A percentile compares a stretch with the other conserved stretches of the same genome.
These are phyloP conservation scores for Chaetodon trifasciatus DNA, from an alignment of 2,797 vertebrate species.

Conservation along the genomic window DNA sequence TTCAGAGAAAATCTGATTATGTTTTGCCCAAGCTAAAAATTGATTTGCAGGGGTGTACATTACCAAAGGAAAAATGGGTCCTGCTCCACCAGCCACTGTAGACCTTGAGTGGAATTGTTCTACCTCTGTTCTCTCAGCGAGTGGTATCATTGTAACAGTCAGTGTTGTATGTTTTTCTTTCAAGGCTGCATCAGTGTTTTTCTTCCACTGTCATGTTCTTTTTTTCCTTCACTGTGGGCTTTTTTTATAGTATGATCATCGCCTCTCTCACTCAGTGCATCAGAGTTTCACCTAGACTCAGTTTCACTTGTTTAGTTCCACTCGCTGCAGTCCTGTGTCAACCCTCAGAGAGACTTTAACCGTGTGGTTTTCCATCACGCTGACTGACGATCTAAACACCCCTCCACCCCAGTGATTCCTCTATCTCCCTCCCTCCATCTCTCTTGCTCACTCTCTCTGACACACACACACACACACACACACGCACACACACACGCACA, in stretches of 20 bases:
- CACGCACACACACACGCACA: constrained; percentile 33
- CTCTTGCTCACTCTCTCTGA: constrained; percentile 31
- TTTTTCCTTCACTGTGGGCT: constrained; percentile 22
- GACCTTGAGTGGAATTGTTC: constrained; percentile 52
- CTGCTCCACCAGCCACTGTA: constrained; percentile 23
- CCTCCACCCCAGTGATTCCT: constrained; percentile 79
- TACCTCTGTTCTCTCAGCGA: constrained; percentile 30
- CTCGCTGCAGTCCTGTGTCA: constrained; percentile 64
- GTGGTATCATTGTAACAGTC: constrained; percentile 33
- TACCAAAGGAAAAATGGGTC: constrained; percentile 68
- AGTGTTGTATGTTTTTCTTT: constrained; percentile 42
- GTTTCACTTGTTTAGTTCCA: constrained; percentile 72
- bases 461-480: constrained; percentile 34
- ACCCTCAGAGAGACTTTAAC: constrained; percentile 77
- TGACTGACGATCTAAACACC: constrained; percentile 81
- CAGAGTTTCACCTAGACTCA: constrained; percentile 60
- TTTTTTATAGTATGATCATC: constrained; percentile 40
- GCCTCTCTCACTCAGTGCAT: constrained; percentile 45
- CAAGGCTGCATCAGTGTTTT: constrained; percentile 46
- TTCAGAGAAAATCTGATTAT: constrained; percentile 79
- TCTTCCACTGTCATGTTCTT: constrained; percentile 42
- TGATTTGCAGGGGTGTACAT: constrained; percentile 74
- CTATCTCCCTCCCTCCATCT: constrained; percentile 75
- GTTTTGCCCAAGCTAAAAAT: constrained; percentile 68
- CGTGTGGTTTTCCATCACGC: constrained; percentile 78